Percentiles rank a stretch among this genome's conserved stretches.
Conservation (phyloP, 2,113 vertebrate genomes). For the Acrocephalus arundinaceus region DNA sequence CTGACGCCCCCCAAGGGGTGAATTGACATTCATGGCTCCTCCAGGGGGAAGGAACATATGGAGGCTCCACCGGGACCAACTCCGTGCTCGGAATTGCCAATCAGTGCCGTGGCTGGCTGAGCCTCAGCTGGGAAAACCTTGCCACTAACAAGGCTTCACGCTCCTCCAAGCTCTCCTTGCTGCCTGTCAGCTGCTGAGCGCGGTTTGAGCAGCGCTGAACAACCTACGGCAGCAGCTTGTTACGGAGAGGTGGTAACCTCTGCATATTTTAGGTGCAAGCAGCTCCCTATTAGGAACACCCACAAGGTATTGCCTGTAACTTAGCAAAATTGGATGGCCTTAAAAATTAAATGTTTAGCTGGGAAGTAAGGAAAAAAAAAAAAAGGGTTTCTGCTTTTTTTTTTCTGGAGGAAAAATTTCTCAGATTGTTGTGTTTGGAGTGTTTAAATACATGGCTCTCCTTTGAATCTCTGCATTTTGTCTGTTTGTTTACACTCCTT, state of each 20-base stretch:
- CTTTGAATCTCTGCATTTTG: not conserved
- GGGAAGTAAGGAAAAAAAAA: not conserved
- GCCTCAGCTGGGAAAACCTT: slow-evolving; percentile 65
- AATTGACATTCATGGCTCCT: slow-evolving; percentile 70
- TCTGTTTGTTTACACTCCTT: not conserved
- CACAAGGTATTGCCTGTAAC: not conserved
- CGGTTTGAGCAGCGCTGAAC: not conserved
- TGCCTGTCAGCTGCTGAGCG: slow-evolving; percentile 61
- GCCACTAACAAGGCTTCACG: slow-evolving; percentile 64
- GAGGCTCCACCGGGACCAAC: slow-evolving; percentile 41
- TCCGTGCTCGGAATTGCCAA: slow-evolving; percentile 58
- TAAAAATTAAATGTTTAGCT: not conserved
- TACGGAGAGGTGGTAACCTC: not conserved
- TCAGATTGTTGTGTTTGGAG: not conserved
- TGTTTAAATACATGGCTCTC: not conserved
- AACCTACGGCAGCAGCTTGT: slow-evolving; percentile 1
- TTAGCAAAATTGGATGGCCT: not conserved
- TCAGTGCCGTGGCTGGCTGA: not conserved
- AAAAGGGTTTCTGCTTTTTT: not conserved
- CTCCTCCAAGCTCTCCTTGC: slow-evolving; percentile 54
- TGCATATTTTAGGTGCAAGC: slow-evolving; percentile 3
- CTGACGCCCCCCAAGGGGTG: slow-evolving; percentile 54
- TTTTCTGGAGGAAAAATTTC: not conserved
- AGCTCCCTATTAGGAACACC: not conserved
- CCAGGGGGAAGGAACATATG: slow-evolving; percentile 66